Evolutionary conservation across 2,888 invertebrate species (phyloP).

Genomic region (Drosophila pullipes): DNA sequence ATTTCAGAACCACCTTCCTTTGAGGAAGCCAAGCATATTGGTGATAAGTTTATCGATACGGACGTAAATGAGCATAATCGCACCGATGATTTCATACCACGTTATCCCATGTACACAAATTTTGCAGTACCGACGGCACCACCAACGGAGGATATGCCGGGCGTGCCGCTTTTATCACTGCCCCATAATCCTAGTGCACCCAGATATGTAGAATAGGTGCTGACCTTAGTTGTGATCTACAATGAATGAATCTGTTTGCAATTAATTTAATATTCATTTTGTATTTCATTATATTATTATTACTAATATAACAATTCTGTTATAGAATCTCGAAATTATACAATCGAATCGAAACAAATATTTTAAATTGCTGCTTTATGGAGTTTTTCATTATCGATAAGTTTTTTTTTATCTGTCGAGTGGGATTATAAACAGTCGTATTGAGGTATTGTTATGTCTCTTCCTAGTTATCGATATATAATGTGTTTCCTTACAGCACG

Average conservation of each 20-base stretch:
- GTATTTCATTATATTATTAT: not conserved
- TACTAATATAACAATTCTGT: not conserved
- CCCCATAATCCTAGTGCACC: slow-evolving; percentile 47
- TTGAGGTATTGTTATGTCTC: not conserved
- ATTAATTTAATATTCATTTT: not conserved
- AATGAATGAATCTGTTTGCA: not conserved
- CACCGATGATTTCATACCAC: slow-evolving; percentile 71
- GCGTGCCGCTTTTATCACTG: slow-evolving; percentile 23
- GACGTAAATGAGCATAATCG: slow-evolving; percentile 68
- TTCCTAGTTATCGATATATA: not conserved
- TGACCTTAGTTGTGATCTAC: not conserved
- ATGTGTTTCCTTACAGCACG: not conserved
- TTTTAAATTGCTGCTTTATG: not conserved
- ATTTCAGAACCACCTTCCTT: slow-evolving; percentile 70
- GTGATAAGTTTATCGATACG: slow-evolving; percentile 64
- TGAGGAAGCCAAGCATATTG: slow-evolving; percentile 68
- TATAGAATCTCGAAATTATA: not conserved
- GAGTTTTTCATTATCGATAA: not conserved
- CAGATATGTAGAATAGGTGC: not conserved
- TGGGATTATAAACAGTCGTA: not conserved
- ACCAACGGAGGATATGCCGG: slow-evolving; percentile 22
- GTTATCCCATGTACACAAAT: slow-evolving; percentile 78
- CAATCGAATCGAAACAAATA: not conserved
- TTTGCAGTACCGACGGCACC: slow-evolving; percentile 67
- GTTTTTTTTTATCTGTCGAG: not conserved